A percentile compares a stretch with the other conserved stretches of the same genome.
Conservation (phyloP, 2,888 invertebrate species). For the Geophilus truncorum region DNA sequence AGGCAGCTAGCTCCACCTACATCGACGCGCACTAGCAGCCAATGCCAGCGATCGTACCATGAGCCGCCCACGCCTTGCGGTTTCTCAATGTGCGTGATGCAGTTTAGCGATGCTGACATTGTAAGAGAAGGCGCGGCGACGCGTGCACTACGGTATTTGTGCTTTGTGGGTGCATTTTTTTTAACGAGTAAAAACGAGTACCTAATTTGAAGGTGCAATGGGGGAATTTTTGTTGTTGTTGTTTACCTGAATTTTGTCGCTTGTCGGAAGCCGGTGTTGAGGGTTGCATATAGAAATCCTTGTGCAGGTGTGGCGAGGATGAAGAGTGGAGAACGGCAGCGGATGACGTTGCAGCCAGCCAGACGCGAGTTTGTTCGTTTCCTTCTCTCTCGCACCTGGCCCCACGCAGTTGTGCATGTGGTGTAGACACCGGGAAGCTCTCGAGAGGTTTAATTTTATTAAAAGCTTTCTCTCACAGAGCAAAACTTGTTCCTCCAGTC, state of each 20-base stretch:
- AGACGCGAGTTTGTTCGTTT: background rate
- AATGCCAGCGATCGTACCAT: background rate
- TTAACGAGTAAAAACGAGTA: no score
- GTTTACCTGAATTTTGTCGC: background rate
- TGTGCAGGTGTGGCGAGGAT: background rate
- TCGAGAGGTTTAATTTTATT: constrained; percentile 34
- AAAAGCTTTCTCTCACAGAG: constrained; percentile 33
- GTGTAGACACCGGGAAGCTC: background rate
- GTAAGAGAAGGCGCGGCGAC: background rate
- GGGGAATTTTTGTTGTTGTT: no score
- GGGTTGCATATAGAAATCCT: background rate
- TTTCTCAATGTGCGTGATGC: background rate
- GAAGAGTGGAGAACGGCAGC: background rate
- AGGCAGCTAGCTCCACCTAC: constrained; percentile 22
- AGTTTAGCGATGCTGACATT: background rate
- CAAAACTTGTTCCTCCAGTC: background rate
- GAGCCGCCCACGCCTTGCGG: background rate
- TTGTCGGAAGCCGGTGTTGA: background rate
- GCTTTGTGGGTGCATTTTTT: background rate
- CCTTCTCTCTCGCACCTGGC: background rate
- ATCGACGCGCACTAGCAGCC: background rate
- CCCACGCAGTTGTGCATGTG: background rate
- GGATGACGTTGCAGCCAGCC: background rate
- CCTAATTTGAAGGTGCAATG: no score
- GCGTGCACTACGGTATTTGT: background rate